phyloP scores from a whole-genome alignment of 1,140 invertebrate species.

The Cherax destructor region DNA sequence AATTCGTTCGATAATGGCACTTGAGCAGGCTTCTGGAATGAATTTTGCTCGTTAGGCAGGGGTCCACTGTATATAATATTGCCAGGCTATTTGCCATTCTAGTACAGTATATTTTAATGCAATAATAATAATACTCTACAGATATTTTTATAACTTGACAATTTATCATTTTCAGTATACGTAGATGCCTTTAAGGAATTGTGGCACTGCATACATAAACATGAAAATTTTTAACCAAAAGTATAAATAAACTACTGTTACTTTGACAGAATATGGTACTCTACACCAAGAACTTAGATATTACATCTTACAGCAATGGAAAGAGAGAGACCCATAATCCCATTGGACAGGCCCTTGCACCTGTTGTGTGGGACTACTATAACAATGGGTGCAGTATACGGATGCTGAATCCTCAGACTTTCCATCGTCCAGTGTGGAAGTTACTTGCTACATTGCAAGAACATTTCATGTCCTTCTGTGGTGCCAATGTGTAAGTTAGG shows the following conservation, averaged over 20 bases:
- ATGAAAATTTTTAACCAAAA: not conserved
- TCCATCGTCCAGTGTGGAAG: constrained; percentile 80
- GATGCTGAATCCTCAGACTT: constrained; percentile 95
- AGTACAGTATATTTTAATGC: too few species aligned
- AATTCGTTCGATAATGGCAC: too few species aligned
- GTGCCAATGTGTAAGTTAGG: constrained; percentile 86
- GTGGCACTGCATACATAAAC: too few species aligned
- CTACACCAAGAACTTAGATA: constrained; percentile 92
- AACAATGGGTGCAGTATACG: constrained; percentile 92
- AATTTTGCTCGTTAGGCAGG: too few species aligned
- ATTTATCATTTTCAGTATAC: too few species aligned
- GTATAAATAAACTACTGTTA: too few species aligned
- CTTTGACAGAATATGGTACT: constrained; percentile 72
- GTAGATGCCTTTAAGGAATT: too few species aligned
- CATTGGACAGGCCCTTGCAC: constrained; percentile 83
- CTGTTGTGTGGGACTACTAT: constrained; percentile 94
- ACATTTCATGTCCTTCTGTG: constrained; percentile 94
- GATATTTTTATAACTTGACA: not conserved
- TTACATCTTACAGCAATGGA: constrained; percentile 89
- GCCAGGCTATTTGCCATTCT: too few species aligned
- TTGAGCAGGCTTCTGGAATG: too few species aligned
- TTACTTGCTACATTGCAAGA: constrained; percentile 90
- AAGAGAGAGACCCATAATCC: constrained; percentile 90
- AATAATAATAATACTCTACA: not conserved
- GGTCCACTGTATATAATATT: too few species aligned